These are phyloP conservation scores for Anoplopoma fimbria DNA, from an alignment of 2,113 vertebrate genomes.

Conservation along the genomic window DNA sequence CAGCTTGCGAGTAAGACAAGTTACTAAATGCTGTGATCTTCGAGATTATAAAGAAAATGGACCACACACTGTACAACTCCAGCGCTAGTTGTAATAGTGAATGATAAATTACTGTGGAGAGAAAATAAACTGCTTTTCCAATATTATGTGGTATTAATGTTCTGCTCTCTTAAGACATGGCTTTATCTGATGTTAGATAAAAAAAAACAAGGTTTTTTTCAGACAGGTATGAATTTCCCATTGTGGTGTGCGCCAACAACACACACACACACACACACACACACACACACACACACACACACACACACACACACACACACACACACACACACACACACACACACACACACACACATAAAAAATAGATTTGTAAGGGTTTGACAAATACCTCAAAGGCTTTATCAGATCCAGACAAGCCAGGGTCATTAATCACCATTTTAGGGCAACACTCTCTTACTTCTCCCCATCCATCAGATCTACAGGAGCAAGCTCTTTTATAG, in stretches of 20 bases:
- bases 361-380: slow-evolving; percentile 64
- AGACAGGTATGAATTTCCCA: slow-evolving; percentile 38
- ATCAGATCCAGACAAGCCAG: slow-evolving; percentile 64
- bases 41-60: slow-evolving; percentile 5
- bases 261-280: not conserved
- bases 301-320: not conserved
- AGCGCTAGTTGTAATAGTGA: not conserved
- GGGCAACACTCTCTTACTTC: slow-evolving; percentile 61
- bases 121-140: slow-evolving; percentile 28
- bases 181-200: slow-evolving; percentile 33
- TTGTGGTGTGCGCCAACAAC: not conserved
- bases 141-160: slow-evolving; percentile 8
- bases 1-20: slow-evolving; percentile 1
- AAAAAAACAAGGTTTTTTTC: slow-evolving; percentile 27
- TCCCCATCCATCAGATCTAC: slow-evolving; percentile 76
- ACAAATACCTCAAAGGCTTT: slow-evolving; percentile 66
- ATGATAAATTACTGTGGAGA: slow-evolving; percentile 15
- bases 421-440: slow-evolving; percentile 76
- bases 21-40: not conserved
- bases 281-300: not conserved
- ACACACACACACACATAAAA: slow-evolving; percentile 20
- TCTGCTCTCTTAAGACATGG: slow-evolving; percentile 5
- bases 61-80: not conserved
- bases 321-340: not conserved
- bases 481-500: slow-evolving; percentile 19